These are phyloP conservation scores for Fistularia tabacaria DNA, from an alignment of 2,797 vertebrate genomes.

Conservation along the genomic window DNA sequence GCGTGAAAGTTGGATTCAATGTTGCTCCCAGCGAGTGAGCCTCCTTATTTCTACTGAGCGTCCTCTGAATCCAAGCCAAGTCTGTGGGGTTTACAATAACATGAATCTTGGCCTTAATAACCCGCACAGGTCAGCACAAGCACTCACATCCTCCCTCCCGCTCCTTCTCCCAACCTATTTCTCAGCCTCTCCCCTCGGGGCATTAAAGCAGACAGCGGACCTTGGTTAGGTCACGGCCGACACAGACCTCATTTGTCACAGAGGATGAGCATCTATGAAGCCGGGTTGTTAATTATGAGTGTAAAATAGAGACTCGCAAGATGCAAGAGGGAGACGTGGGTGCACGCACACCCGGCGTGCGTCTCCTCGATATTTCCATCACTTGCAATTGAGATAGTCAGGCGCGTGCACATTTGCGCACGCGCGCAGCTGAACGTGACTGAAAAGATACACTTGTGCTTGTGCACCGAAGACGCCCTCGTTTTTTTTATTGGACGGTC, in stretches of 20 bases:
- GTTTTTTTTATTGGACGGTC: no score
- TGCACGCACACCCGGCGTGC: conserved; percentile 12
- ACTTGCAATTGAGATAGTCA: conserved; percentile 31
- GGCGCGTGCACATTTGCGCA: conserved; percentile 10
- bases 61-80: conserved; percentile 62
- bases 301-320: conserved; percentile 66
- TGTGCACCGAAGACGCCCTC: no score
- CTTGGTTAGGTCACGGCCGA: conserved; percentile 68
- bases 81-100: conserved; percentile 49
- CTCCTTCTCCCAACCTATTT: conserved; percentile 53
- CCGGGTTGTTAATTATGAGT: conserved; percentile 68
- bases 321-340: conserved; percentile 8
- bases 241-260: conserved; percentile 72
- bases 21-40: conserved; percentile 1
- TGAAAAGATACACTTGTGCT: no score
- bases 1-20: no score
- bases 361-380: conserved; percentile 19
- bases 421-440: conserved; percentile 1
- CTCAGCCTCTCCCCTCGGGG: conserved; percentile 55
- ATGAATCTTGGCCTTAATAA: conserved; percentile 51
- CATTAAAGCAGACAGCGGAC: conserved; percentile 67
- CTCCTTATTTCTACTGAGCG: conserved; percentile 40
- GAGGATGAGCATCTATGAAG: conserved; percentile 59
- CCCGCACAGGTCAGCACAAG: conserved; percentile 56
- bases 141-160: conserved; percentile 25